Percentiles rank a stretch among this genome's conserved stretches.
Conservation (phyloP, 2,888 invertebrate genomes). For the Drosophila atroscutellata region DNA sequence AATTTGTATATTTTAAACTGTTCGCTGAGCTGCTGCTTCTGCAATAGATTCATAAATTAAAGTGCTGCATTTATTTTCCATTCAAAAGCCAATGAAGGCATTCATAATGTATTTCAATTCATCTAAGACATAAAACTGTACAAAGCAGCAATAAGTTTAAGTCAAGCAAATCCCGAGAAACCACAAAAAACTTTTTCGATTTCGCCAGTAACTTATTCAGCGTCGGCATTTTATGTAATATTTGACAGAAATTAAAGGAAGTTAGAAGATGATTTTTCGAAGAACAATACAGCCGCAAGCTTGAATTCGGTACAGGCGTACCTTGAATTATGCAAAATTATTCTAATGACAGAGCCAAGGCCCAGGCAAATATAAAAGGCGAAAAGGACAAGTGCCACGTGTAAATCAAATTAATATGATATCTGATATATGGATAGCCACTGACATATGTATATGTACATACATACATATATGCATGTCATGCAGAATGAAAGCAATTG, state of each 20-base stretch:
- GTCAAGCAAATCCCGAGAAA: conserved; percentile 30
- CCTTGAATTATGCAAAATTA: conserved; percentile 63
- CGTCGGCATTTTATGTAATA: conserved; percentile 38
- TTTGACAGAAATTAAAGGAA: conserved; percentile 59
- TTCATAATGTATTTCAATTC: conserved; percentile 33
- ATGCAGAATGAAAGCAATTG: conserved; percentile 43
- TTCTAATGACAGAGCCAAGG: conserved; percentile 51
- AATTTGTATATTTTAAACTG: neutral
- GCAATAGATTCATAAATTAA: neutral
- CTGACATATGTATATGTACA: conserved; percentile 5
- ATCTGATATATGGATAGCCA: conserved; percentile 19
- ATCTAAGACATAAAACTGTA: conserved; percentile 27
- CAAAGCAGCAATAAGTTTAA: conserved; percentile 2
- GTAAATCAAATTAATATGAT: conserved; percentile 68
- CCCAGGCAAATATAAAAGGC: conserved; percentile 18
- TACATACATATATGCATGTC: neutral
- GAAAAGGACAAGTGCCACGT: conserved; percentile 44
- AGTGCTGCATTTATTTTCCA: neutral
- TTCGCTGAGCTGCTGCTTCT: neutral
- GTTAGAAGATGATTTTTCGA: conserved; percentile 35
- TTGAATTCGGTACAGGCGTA: conserved; percentile 17
- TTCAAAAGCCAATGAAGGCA: conserved; percentile 3
- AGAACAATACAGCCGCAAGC: conserved; percentile 21
- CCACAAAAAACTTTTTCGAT: conserved; percentile 66
- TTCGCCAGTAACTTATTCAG: conserved; percentile 61